Conservation (phyloP, 1,140 invertebrate species). For the Pararge aegeria region DNA sequence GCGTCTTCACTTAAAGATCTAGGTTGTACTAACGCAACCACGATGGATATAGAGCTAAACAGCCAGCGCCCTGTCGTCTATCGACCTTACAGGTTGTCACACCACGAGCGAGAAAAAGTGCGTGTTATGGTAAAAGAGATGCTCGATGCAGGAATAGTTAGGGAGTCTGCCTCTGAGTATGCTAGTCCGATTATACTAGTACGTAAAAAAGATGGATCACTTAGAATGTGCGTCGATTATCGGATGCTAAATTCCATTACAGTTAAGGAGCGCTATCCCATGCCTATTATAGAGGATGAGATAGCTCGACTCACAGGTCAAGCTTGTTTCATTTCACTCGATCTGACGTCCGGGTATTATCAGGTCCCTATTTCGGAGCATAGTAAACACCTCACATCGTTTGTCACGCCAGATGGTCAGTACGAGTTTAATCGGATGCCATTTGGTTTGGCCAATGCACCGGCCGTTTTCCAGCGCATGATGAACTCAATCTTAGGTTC, state of each 20-base stretch:
- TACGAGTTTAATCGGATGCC: slow-evolving; percentile 22
- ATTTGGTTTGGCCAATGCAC: slow-evolving; percentile 23
- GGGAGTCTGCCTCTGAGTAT: slow-evolving; percentile 24
- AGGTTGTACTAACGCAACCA: slow-evolving; percentile 31
- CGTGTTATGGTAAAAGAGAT: slow-evolving; percentile 37
- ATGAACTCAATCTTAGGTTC: slow-evolving; percentile 14
- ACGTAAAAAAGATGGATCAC: slow-evolving; percentile 15
- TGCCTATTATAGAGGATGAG: slow-evolving; percentile 32
- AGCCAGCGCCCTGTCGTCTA: slow-evolving; percentile 27
- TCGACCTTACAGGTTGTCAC: slow-evolving; percentile 33
- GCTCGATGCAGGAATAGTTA: slow-evolving; percentile 27
- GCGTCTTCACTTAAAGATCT: slow-evolving; percentile 27
- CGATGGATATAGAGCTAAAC: slow-evolving; percentile 40
- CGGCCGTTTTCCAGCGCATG: slow-evolving; percentile 25
- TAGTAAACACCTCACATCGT: slow-evolving; percentile 17
- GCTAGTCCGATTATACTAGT: slow-evolving; percentile 24
- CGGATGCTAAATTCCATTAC: slow-evolving; percentile 19
- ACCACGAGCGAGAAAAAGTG: slow-evolving; percentile 17
- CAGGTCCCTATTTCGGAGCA: slow-evolving; percentile 21
- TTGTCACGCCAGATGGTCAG: slow-evolving; percentile 28
- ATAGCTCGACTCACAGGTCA: slow-evolving; percentile 22
- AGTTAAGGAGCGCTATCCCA: slow-evolving; percentile 28
- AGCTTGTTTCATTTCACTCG: slow-evolving; percentile 23
- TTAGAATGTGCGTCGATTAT: slow-evolving; percentile 26
- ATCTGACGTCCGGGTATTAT: slow-evolving; percentile 14